A percentile compares a stretch with the other conserved stretches of the same genome.
Conservation (phyloP, 2,797 vertebrate genomes). For the Sebastes paucispinis region DNA sequence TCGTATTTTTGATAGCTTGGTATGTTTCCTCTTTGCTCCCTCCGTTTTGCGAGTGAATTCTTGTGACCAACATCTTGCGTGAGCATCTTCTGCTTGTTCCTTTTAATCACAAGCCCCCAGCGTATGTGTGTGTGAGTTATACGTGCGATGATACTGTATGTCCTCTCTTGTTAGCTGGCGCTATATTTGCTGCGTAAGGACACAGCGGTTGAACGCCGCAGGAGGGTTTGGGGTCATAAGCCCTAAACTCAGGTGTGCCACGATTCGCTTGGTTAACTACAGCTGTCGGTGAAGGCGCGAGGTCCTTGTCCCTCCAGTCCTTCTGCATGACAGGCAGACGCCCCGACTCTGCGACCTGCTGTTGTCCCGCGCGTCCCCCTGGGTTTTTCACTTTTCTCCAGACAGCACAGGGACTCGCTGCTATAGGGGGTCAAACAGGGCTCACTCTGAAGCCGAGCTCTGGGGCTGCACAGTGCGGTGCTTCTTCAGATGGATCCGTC, state of each 20-base stretch:
- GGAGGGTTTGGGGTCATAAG: conserved; percentile 47
- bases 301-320: conserved; percentile 52
- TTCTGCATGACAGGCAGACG: conserved; percentile 58
- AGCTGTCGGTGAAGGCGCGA: conserved; percentile 60
- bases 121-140: background rate
- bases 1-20: background rate
- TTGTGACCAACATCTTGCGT: background rate
- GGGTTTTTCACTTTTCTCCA: conserved; percentile 49
- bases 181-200: conserved; percentile 2
- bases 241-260: conserved; percentile 65
- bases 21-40: background rate
- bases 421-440: conserved; percentile 38
- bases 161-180: conserved; percentile 4
- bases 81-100: conserved; percentile 3
- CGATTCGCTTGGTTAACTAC: conserved; percentile 70
- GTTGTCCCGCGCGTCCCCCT: conserved; percentile 30
- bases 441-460: conserved; percentile 26
- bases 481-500: background rate
- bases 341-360: conserved; percentile 27
- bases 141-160: background rate
- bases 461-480: background rate
- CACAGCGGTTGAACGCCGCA: conserved; percentile 10
- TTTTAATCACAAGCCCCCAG: conserved; percentile 10
- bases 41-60: background rate
- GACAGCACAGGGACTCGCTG: conserved; percentile 54